Base-by-base conservation (phyloP, 2,113 vertebrate genomes). In the Eclectus roratus region DNA sequence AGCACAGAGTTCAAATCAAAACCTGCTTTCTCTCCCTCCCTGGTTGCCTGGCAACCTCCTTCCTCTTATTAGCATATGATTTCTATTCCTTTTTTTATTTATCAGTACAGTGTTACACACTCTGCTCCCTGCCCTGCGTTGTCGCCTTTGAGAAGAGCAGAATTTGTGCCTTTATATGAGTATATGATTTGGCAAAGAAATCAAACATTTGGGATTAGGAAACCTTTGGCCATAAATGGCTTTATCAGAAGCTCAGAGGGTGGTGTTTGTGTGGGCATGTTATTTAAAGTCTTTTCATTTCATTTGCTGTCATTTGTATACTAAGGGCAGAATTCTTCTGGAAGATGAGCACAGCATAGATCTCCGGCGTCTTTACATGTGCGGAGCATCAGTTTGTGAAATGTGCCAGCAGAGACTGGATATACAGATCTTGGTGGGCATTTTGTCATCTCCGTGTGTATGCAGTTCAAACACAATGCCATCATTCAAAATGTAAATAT, bases 1-100 rank as follows among this genome's bases (percentile, higher is more conserved):
- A 95, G 90, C 71, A 65, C 41, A 13, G 94, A 95, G 94, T 97
- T 97, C 94, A 96, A 95, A 97, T 97, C 83, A 97, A 94, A 97
- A 96, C 63, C 85, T 86, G 95, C 95, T 94, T 96, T 95, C 88
- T 95, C 85, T 96, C 80, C 87, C 80, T 96, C 82, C 85, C 88
- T 91, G 58, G 97, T 97, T 97, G 96, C 96, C 90, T 96, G 96
- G 96, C 96, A 97, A 97, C 96, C 64, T 95, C 90, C 93, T 50
- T 96, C 81, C 95, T 93, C 91, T 94, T 96, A 97, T 97, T 97
- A 97, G 96, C 96, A 97, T 97, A 95, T 85, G 94, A 92, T 97
- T 96, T 96, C 96, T 96, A 95, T 95, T 96, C 95, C 93, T 95
- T 96, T 95, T 96, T 96, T 96, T 95, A 97, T 96, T 96, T 96